These are phyloP conservation scores for Prostheceraeus crozeri DNA, from an alignment of 2,888 invertebrate species.

Conservation along the genomic window DNA sequence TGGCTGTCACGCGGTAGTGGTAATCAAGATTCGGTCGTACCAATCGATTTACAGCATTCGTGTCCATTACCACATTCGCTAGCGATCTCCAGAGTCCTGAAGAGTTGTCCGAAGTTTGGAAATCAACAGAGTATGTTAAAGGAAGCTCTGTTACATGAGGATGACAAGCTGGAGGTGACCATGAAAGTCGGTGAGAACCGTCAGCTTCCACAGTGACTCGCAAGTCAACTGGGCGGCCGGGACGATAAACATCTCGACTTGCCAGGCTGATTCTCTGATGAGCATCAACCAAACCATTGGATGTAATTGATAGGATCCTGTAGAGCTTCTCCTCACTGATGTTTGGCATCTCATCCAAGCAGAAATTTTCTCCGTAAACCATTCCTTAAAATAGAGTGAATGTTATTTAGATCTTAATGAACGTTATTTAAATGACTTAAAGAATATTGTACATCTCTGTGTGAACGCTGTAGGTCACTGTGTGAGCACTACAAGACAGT, in stretches of 20 bases:
- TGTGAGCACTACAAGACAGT: too few relatives aligned
- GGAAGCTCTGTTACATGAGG: neutral
- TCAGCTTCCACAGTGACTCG: neutral
- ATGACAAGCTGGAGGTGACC: slow-evolving; percentile 14
- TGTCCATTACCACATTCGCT: neutral
- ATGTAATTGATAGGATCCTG: slow-evolving; percentile 5
- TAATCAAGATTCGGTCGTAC: slow-evolving; percentile 4
- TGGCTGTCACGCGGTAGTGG: slow-evolving; percentile 29
- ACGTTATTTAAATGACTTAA: too few relatives aligned
- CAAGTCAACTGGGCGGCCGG: slow-evolving; percentile 8
- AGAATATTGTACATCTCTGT: too few relatives aligned
- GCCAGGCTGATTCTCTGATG: slow-evolving; percentile 26
- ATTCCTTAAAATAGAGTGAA: slow-evolving; percentile 11
- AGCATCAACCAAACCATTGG: slow-evolving; percentile 15
- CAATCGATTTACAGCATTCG: neutral
- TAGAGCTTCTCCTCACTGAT: slow-evolving; percentile 19
- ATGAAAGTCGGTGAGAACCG: slow-evolving; percentile 15
- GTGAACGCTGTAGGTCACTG: too few relatives aligned
- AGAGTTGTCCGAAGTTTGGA: neutral
- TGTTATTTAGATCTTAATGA: too few relatives aligned
- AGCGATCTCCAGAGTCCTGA: slow-evolving; percentile 4
- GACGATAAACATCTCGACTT: slow-evolving; percentile 8
- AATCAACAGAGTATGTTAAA: neutral
- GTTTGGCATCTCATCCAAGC: slow-evolving; percentile 3
- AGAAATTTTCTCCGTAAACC: slow-evolving; percentile 33